Evolutionary conservation across 2,113 vertebrate species (phyloP).

Genomic region (Datnioides undecimradiatus): DNA sequence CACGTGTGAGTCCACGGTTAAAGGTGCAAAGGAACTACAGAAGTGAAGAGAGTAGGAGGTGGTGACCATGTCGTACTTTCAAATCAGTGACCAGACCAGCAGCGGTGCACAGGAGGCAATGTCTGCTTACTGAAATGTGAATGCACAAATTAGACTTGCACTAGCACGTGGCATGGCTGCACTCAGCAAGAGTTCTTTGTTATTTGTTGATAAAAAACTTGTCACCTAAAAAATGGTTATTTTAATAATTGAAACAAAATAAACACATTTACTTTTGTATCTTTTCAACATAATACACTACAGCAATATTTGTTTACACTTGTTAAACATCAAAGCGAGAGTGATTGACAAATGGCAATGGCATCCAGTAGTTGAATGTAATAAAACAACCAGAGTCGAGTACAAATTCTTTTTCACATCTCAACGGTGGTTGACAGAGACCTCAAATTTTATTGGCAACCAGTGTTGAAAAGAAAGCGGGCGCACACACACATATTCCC

Average conservation of each 20-base stretch:
- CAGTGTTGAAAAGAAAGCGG: slow-evolving; percentile 36
- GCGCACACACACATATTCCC: not conserved
- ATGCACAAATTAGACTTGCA: not conserved
- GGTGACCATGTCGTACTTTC: not conserved
- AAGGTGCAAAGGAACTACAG: not conserved
- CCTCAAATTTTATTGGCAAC: slow-evolving; percentile 10
- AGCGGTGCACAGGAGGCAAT: not conserved
- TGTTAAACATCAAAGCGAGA: not conserved
- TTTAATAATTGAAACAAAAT: not conserved
- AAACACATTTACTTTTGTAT: not conserved
- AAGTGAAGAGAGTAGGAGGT: not conserved
- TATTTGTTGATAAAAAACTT: not conserved
- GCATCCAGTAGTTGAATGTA: not conserved
- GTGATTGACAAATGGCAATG: not conserved
- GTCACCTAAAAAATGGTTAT: not conserved
- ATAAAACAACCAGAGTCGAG: not conserved
- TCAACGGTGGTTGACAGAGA: slow-evolving; percentile 11
- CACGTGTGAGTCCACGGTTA: not conserved
- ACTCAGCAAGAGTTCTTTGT: not conserved
- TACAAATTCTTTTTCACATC: not conserved
- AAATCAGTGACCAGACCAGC: not conserved
- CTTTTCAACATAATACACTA: not conserved
- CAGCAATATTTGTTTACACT: not conserved
- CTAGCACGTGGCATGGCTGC: not conserved
- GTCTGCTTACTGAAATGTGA: not conserved